Percentiles rank a stretch among this genome's conserved stretches.
These are phyloP conservation scores for Leucoma salicis DNA, from an alignment of 2,888 invertebrate genomes.

Conservation along the genomic window DNA sequence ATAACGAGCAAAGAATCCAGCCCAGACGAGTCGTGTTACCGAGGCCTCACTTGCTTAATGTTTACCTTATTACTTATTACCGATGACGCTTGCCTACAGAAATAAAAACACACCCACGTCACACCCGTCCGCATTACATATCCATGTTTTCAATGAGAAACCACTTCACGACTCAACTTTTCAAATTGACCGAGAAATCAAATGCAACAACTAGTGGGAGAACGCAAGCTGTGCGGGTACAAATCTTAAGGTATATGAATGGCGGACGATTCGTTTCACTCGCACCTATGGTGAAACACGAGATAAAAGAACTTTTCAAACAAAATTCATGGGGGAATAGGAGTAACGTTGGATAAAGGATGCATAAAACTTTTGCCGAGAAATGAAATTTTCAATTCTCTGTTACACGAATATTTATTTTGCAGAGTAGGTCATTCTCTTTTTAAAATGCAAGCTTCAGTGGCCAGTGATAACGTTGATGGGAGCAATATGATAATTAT, in stretches of 20 bases:
- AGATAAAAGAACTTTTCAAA: slow-evolving; percentile 32
- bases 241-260: slow-evolving; percentile 53
- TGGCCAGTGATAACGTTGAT: too few species aligned
- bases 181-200: slow-evolving; percentile 49
- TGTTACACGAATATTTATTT: too few species aligned
- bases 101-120: slow-evolving; percentile 67
- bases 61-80: slow-evolving; percentile 75
- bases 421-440: too few species aligned
- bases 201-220: slow-evolving; percentile 44
- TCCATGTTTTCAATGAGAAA: slow-evolving; percentile 37
- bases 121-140: slow-evolving; percentile 45
- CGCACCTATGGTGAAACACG: slow-evolving; percentile 20
- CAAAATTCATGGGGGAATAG: slow-evolving; percentile 29
- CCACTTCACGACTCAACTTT: slow-evolving; percentile 36
- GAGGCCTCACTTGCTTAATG: slow-evolving; percentile 65
- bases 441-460: too few species aligned
- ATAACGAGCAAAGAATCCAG: slow-evolving; percentile 15
- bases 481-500: too few species aligned
- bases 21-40: slow-evolving; percentile 37
- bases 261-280: slow-evolving; percentile 37
- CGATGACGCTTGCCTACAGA: slow-evolving; percentile 58
- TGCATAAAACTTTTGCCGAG: slow-evolving; percentile 32
- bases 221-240: slow-evolving; percentile 46
- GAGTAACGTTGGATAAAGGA: slow-evolving; percentile 32
- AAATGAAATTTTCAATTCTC: slow-evolving; percentile 17